Evolutionary conservation across 2,797 vertebrate species (phyloP), one percentile per base, ranked within the genome.

Genomic region (Sebastes baramenuke): DNA sequence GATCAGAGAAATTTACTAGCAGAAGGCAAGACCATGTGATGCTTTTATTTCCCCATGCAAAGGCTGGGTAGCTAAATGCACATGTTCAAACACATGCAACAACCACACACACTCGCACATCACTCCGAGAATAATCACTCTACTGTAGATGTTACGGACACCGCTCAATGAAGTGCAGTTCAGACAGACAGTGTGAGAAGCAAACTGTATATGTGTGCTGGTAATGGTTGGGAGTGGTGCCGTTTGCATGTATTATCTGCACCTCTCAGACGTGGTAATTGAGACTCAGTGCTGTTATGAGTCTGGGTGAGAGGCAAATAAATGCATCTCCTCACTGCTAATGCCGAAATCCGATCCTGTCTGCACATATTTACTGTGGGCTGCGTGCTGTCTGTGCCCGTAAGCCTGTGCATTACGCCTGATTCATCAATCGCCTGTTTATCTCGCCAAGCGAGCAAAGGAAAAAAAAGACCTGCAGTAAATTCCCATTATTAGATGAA

Each of bases 341-440:
- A 94, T 94, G 92, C 87, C 5, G 94, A 93, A 94, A 95, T 90
- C 87, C 67, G 90, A 95, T 94, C 93, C 92, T 91, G 93, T 94
- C 94, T 93, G 91, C 89, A 92, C 92, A 94, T 95, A 94, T 95
- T 95, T 94, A 94, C 93, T 87, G 87, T 87, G 91, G 91, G 90
- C 89, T 87, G 90, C 76, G 46, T 81, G 89, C 87, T 90, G 94
- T 89, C 93, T 92, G 89, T 95, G 92, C 92, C 92, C 89, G 89
- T 93, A 94, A 95, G 93, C 90, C 89, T 80, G 87, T 90, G 90
- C 92, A 93, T 95, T 94, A 94, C 56, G 87, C 82, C 90, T 86
- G 92, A 93, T 95, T 95, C 95, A 95, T 95, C 93, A 96, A 93
- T 93, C 88, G 92, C 82, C 90, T 94, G 93, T 94, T 94, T 94